These are phyloP conservation scores for Diprion similis DNA, from an alignment of 1,140 invertebrate genomes.

Conservation along the genomic window DNA sequence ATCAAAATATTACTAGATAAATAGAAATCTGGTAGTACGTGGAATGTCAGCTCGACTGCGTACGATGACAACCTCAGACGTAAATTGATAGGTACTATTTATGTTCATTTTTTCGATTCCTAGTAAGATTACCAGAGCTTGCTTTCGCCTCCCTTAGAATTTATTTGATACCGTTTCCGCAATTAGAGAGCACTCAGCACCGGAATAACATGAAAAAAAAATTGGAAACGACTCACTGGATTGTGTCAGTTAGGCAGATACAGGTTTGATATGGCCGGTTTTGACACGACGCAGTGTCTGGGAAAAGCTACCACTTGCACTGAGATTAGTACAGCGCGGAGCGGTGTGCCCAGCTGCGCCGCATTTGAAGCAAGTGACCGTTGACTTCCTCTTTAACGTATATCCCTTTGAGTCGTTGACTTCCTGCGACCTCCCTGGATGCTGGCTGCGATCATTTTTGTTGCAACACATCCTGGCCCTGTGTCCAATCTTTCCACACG, in stretches of 20 bases:
- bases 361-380: slow-evolving; percentile 16
- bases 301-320: not conserved
- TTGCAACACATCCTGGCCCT: no score
- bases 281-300: not conserved
- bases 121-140: slow-evolving; percentile 14
- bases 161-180: slow-evolving; percentile 18
- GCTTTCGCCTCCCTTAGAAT: slow-evolving; percentile 19
- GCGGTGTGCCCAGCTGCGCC: slow-evolving; percentile 14
- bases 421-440: no score
- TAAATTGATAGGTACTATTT: slow-evolving; percentile 16
- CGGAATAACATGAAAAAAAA: slow-evolving; percentile 28
- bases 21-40: slow-evolving; percentile 12
- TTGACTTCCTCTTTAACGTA: not conserved
- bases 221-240: slow-evolving; percentile 25
- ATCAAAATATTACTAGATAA: slow-evolving; percentile 13
- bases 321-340: not conserved
- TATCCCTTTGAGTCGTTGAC: no score
- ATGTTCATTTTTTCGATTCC: slow-evolving; percentile 17
- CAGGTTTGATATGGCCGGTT: not conserved
- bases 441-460: no score
- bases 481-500: no score
- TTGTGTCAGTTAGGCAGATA: slow-evolving; percentile 12
- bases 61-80: slow-evolving; percentile 10
- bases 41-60: slow-evolving; percentile 12
- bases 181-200: slow-evolving; percentile 29